Conservation (phyloP, 37 sponge, comb jelly and placozoan genomes). For the Beroe forskalii region DNA sequence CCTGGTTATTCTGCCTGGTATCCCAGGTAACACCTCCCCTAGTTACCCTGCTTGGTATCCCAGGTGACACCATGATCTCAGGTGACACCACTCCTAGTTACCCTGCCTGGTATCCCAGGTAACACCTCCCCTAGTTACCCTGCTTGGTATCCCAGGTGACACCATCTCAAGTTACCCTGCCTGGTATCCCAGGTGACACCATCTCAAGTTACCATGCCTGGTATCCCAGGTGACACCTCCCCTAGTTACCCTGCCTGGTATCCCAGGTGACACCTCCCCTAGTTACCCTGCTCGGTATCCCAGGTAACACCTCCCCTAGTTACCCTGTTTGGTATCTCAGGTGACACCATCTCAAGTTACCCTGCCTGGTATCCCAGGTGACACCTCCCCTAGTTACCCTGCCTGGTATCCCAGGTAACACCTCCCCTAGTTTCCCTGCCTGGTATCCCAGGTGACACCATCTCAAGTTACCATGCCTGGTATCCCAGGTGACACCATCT, state of each 20-base stretch:
- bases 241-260: constrained; percentile 73
- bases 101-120: constrained; percentile 73
- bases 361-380: constrained; percentile 83
- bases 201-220: no score
- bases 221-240: constrained; percentile 85
- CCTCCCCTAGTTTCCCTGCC: no score
- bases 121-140: no score
- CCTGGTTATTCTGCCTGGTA: no score
- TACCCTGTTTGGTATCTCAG: constrained; percentile 71
- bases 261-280: constrained; percentile 72
- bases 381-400: constrained; percentile 83
- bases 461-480: constrained; percentile 74
- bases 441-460: constrained; percentile 87
- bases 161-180: constrained; percentile 77
- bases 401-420: constrained; percentile 70
- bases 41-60: constrained; percentile 73
- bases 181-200: constrained; percentile 71
- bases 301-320: constrained; percentile 87
- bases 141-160: constrained; percentile 85
- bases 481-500: constrained; percentile 71
- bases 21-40: constrained; percentile 84
- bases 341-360: constrained; percentile 73
- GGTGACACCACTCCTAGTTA: constrained; percentile 84
- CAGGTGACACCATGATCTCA: constrained; percentile 73
- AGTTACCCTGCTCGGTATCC: no score